Conservation (phyloP, 2,888 invertebrate species). For the Ornithoptera alexandrae region DNA sequence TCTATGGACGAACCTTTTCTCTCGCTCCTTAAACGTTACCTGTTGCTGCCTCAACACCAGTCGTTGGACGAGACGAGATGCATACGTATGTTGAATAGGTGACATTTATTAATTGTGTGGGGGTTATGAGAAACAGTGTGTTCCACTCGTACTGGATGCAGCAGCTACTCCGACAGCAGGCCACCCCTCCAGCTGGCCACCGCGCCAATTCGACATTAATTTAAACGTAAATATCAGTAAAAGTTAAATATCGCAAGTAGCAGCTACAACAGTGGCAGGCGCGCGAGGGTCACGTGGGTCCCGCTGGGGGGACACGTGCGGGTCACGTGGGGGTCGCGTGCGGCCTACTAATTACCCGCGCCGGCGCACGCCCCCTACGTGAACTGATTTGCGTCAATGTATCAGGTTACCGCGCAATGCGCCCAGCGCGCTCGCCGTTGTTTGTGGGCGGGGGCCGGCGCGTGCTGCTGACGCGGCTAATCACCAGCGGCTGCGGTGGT, state of each 20-base stretch:
- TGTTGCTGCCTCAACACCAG: no score
- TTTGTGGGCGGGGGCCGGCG: constrained; percentile 24
- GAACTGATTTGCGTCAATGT: constrained; percentile 33
- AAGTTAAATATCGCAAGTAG: constrained; percentile 16
- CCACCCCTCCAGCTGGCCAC: neutral
- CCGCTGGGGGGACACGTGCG: constrained; percentile 35
- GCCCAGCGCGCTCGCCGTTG: neutral
- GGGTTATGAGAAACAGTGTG: no score
- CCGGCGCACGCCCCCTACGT: constrained; percentile 21
- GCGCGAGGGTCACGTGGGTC: neutral
- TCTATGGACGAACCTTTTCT: no score
- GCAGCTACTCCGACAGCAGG: no score
- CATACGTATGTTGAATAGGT: no score
- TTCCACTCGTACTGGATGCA: no score
- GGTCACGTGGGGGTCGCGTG: constrained; percentile 39
- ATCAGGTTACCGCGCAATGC: constrained; percentile 35
- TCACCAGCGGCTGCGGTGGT: constrained; percentile 8
- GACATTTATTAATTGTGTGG: no score
- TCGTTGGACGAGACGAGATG: no score
- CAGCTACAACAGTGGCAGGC: constrained; percentile 4
- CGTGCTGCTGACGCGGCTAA: constrained; percentile 27
- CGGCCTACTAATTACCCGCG: constrained; percentile 34
- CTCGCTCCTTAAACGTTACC: no score
- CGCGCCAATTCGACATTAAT: constrained; percentile 12
- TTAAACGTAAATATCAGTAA: constrained; percentile 3